Conservation (phyloP, 2,113 vertebrate species). For the Ammodytes dubius region DNA sequence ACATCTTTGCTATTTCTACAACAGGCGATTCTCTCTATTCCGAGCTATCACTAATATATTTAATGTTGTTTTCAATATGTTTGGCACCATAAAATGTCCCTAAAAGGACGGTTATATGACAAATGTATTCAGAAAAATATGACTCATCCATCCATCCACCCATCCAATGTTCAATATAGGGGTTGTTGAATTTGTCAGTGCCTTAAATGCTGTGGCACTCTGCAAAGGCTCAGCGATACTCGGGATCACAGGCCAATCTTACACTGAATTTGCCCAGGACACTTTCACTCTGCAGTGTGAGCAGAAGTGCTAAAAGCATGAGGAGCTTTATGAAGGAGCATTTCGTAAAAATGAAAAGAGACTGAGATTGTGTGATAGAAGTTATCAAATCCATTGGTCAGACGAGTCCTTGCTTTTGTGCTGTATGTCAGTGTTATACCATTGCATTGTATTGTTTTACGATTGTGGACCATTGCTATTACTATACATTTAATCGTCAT, state of each 20-base stretch:
- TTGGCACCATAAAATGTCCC: neutral
- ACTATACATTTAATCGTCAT: neutral
- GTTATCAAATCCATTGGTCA: neutral
- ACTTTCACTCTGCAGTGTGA: neutral
- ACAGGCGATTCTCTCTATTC: neutral
- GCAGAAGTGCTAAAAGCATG: neutral
- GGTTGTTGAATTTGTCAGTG: constrained; percentile 35
- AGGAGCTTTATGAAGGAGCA: neutral
- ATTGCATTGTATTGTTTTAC: neutral
- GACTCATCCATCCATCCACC: no score
- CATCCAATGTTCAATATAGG: constrained; percentile 9
- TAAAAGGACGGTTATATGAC: neutral
- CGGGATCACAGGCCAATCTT: constrained; percentile 41
- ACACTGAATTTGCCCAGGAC: constrained; percentile 4
- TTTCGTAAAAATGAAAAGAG: neutral
- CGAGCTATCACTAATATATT: neutral
- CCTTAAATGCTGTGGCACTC: constrained; percentile 51
- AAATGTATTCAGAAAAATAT: neutral
- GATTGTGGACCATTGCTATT: no score
- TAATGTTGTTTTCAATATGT: neutral
- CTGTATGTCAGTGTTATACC: neutral
- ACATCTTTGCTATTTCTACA: neutral
- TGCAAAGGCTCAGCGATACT: constrained; percentile 12
- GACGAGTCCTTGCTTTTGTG: neutral
- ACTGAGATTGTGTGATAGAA: neutral